Evolutionary conservation across 2,797 vertebrate genomes (phyloP).

Genomic region (Dipus sagitta): DNA sequence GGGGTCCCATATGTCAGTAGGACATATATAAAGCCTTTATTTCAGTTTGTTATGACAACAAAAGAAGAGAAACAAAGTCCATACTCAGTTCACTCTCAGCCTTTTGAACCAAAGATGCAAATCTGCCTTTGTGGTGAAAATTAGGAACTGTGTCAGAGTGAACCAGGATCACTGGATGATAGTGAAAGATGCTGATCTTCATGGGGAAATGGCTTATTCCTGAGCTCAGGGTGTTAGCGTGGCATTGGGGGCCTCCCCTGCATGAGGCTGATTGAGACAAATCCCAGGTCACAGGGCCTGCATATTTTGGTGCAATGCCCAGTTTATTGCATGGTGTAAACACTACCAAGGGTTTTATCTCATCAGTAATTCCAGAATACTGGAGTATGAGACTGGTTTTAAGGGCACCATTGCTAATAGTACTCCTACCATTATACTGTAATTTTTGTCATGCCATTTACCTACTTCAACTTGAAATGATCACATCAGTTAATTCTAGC

Average conservation of each 20-base stretch:
- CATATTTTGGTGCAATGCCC: neutral
- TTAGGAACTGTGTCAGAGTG: slow-evolving; percentile 41
- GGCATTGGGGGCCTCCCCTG: neutral
- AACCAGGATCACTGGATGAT: neutral
- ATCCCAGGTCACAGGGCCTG: slow-evolving; percentile 1
- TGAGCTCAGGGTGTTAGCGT: neutral
- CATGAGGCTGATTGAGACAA: neutral
- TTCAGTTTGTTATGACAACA: neutral
- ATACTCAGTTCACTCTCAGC: neutral
- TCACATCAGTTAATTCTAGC: slow-evolving; percentile 18
- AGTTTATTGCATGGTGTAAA: slow-evolving; percentile 10
- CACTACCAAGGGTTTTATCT: slow-evolving; percentile 27
- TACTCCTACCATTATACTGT: neutral
- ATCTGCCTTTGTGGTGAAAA: neutral
- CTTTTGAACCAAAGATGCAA: slow-evolving; percentile 33
- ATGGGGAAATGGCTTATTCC: slow-evolving; percentile 16
- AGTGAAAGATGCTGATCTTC: neutral
- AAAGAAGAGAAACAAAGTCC: neutral
- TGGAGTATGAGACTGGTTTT: slow-evolving; percentile 49
- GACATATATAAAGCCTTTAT: neutral
- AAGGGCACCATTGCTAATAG: neutral
- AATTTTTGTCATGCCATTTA: slow-evolving; percentile 30
- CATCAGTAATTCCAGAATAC: slow-evolving; percentile 8
- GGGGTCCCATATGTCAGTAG: neutral
- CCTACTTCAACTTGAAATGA: neutral